Evolutionary conservation across 2,797 vertebrate genomes (phyloP), one percentile per base, ranked within the genome.

Genomic region (Melopsittacus undulatus): DNA sequence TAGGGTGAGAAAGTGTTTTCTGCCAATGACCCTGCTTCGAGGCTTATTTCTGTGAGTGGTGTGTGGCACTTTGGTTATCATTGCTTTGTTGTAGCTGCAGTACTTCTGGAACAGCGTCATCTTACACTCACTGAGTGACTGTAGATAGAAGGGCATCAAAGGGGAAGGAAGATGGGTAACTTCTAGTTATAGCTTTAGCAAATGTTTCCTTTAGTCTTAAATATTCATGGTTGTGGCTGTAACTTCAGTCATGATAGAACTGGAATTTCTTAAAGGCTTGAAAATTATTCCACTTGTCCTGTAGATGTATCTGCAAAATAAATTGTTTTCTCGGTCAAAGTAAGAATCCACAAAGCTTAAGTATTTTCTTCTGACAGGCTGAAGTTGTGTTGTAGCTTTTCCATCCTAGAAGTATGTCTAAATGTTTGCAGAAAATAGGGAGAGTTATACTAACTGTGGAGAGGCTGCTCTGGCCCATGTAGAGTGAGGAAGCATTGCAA

Each of bases 191-290:
- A 9, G 20, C 36, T 54, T 78, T 32, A 74, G 61, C 66, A 93
- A 75, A 17, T 86, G 61, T 17, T 91, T 74, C 66, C 62, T 36
- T 42, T 61, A 80, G n/a, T 75, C 48, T 21, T 70, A 81, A 72
- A 23, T 81, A 77, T 43, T 34, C 2, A 0, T 30, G 45, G 32
- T 54, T 81, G 27, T 78, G 45, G 9, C 64, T 79, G 32, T 80
- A 90, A 72, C 38, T 83, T 83, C 52, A 64, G n/a, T 68, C 34
- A 8, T 2, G 3, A 57, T 17, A 57, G 45, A 73, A 90, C 16
- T 49, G 29, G 34, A 48, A 63, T 78, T 92, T 59, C 69, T 82
- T 78, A 68, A 89, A 86, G 27, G 34, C 66, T 87, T 78, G 32
- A 74, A 62, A 92, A 72, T 66, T 23, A 51, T 82, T 78, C 13